These are phyloP conservation scores for Littorina saxatilis DNA, from an alignment of 1,140 invertebrate species.

Conservation along the genomic window DNA sequence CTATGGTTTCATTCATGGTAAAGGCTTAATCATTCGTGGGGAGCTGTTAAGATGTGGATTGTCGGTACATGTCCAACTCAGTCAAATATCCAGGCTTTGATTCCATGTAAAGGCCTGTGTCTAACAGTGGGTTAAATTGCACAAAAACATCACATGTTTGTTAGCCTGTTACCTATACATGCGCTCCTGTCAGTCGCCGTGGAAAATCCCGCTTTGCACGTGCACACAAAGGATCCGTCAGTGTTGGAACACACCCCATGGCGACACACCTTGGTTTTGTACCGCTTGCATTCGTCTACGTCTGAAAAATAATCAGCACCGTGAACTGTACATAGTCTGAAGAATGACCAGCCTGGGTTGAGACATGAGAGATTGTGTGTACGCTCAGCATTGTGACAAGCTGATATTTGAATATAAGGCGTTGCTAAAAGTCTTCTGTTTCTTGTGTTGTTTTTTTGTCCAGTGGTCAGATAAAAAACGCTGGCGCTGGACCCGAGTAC, in stretches of 20 bases:
- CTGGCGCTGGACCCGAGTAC: too few relatives aligned
- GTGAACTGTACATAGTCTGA: neutral
- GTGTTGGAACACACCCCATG: constrained; percentile 50
- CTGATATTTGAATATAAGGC: neutral
- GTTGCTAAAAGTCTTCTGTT: too few relatives aligned
- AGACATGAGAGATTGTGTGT: neutral
- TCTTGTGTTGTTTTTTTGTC: too few relatives aligned
- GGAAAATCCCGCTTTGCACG: constrained; percentile 39
- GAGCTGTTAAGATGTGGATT: too few relatives aligned
- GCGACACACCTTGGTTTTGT: constrained; percentile 42
- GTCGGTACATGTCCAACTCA: too few relatives aligned
- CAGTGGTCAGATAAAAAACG: too few relatives aligned
- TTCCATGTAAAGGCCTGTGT: too few relatives aligned
- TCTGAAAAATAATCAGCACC: constrained; percentile 36
- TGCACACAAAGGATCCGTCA: constrained; percentile 44
- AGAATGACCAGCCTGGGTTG: neutral
- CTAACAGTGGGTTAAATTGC: too few relatives aligned
- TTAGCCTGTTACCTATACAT: constrained; percentile 33
- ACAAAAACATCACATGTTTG: too few relatives aligned
- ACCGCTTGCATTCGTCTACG: constrained; percentile 52
- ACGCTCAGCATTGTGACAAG: neutral
- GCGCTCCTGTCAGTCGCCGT: neutral
- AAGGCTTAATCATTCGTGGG: too few relatives aligned
- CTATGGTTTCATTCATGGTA: too few relatives aligned
- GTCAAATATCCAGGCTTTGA: too few relatives aligned